These are phyloP conservation scores for Cinclus mexicanus DNA, from an alignment of 2,113 vertebrate genomes.

Conservation along the genomic window DNA sequence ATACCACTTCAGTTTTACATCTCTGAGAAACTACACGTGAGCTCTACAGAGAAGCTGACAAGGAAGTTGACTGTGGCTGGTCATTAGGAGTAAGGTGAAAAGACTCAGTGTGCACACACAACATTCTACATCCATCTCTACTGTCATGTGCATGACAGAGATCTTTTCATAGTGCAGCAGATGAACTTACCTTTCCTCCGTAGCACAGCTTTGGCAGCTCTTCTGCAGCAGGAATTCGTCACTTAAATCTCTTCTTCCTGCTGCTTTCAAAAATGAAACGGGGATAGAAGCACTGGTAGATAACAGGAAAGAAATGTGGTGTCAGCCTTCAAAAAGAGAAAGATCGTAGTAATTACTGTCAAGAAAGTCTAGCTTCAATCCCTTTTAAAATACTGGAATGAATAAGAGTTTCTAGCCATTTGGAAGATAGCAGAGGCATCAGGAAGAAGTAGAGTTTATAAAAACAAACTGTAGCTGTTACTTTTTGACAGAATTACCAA, in stretches of 20 bases:
- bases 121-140: background rate
- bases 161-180: background rate
- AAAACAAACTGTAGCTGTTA: background rate
- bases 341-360: constrained; percentile 48
- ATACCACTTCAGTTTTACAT: background rate
- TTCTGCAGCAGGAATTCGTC: background rate
- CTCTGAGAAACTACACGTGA: background rate
- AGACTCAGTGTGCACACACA: background rate
- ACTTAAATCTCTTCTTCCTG: background rate
- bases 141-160: background rate
- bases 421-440: constrained; percentile 9
- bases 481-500: background rate
- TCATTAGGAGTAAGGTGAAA: background rate
- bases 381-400: constrained; percentile 14
- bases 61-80: background rate
- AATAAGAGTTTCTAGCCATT: constrained; percentile 6
- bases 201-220: background rate
- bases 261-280: background rate
- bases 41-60: background rate
- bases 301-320: constrained; percentile 35
- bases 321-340: constrained; percentile 43
- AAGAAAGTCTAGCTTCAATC: constrained; percentile 19
- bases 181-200: background rate
- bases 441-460: background rate
- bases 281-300: background rate